These are phyloP conservation scores for Drosophila ochracea DNA, from an alignment of 2,888 invertebrate species.

Conservation along the genomic window DNA sequence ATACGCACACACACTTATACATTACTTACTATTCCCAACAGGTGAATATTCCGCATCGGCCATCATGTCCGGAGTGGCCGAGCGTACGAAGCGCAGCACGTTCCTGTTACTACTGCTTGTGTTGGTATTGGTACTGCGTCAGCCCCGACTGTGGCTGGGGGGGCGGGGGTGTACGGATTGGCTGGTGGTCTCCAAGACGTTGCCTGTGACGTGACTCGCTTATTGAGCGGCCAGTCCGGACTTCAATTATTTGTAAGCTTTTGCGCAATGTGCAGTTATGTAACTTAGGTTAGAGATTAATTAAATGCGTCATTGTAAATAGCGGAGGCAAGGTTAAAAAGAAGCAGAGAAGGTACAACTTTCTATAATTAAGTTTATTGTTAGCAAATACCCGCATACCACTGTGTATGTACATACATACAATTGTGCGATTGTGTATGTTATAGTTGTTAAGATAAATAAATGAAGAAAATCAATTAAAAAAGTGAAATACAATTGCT, in stretches of 20 bases:
- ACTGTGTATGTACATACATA: not conserved
- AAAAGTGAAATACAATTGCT: conserved; percentile 12
- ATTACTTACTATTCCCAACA: conserved; percentile 58
- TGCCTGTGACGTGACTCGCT: conserved; percentile 79
- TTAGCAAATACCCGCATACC: conserved; percentile 31
- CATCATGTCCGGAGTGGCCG: conserved; percentile 83
- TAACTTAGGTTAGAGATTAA: conserved; percentile 80
- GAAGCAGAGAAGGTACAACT: conserved; percentile 43
- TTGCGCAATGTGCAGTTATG: conserved; percentile 77
- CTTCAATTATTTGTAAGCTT: conserved; percentile 79
- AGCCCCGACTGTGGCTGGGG: not conserved
- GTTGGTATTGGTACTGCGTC: conserved; percentile 1
- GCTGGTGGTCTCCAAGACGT: conserved; percentile 73
- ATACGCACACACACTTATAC: conserved; percentile 5
- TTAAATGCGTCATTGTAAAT: conserved; percentile 76
- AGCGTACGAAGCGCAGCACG: conserved; percentile 48
- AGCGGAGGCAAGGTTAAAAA: conserved; percentile 21
- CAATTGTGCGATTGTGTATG: conserved; percentile 10
- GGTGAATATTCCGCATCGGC: conserved; percentile 85
- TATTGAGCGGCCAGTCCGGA: conserved; percentile 65
- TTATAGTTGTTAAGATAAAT: conserved; percentile 14
- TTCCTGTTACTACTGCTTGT: conserved; percentile 53
- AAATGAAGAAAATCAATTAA: conserved; percentile 4
- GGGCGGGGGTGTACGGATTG: conserved; percentile 11
- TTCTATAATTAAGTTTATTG: conserved; percentile 72